Evolutionary conservation across 30 jellyfish, hydroid and myxozoan genomes (phyloP), one percentile per base, ranked within the genome.

Genomic region (Sanderia malayensis): DNA sequence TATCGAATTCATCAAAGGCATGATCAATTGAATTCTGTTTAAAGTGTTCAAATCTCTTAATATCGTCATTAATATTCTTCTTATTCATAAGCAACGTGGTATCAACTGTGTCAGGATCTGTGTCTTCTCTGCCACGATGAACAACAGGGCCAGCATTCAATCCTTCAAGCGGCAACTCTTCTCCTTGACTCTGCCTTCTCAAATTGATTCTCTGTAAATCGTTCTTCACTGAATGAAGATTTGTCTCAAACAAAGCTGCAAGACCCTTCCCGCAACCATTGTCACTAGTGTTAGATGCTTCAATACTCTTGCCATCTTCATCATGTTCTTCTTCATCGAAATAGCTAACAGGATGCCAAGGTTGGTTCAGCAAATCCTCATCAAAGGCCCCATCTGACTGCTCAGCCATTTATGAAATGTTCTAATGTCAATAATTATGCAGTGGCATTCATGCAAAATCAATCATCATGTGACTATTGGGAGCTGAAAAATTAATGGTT

Each of bases 261-360:
- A 82, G 73, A 10, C 49, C 33, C 31, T 44, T 57, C 19, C 81
- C 73, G 17, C 33, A 76, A 19, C 57, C 31, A 2, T 59, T 23
- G 8, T 71, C 25, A n/a, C n/a, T n/a, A n/a, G n/a, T n/a, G n/a
- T n/a, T n/a, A n/a, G n/a, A n/a, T n/a, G n/a, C 59, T 9, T 62
- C 64, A 8, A 18, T 26, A 18, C 71, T 75, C 20, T 67, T 41
- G 13, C 59, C 77, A 0, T 3, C 58, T 0, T 27, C 66, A 24
- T 37, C 79, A 25, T 66, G 91, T 15, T 63, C 80, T 61, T 92
- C 96, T 52, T 93, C 99, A 17, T 79, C 93, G 57, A 85, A 81
- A 76, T 93, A 93, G 58, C 96, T 93, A 45, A 85, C 94, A 4
- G 96, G 99, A 32, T 78, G 88, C 99, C 99, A 93, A 15, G 99